Percentiles rank a stretch among this genome's conserved stretches.
These are phyloP conservation scores for Kryptopterus vitreolus DNA, from an alignment of 2,797 vertebrate species.

Conservation along the genomic window DNA sequence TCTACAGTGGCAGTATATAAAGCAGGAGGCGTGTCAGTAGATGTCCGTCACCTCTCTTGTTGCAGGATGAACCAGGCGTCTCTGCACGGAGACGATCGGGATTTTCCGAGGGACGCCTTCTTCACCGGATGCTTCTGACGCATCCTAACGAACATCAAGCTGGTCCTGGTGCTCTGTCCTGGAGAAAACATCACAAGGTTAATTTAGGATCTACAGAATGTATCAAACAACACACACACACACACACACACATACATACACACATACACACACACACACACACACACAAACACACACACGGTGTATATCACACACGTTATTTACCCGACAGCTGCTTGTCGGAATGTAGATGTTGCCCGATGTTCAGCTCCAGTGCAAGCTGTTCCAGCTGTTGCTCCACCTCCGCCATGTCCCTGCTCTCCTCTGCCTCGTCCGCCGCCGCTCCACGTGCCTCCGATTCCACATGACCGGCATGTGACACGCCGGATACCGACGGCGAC, in stretches of 20 bases:
- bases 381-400: slow-evolving; percentile 61
- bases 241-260: background rate
- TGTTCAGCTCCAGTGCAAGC: slow-evolving; percentile 39
- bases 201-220: background rate
- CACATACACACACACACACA: background rate
- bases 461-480: slow-evolving; percentile 41
- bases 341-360: slow-evolving; percentile 34
- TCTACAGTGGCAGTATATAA: no score
- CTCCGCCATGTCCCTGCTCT: slow-evolving; percentile 63
- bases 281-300: background rate
- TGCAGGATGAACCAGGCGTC: slow-evolving; percentile 77
- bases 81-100: slow-evolving; percentile 54
- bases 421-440: slow-evolving; percentile 49
- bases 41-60: slow-evolving; percentile 75
- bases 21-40: no score
- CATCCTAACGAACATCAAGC: slow-evolving; percentile 77
- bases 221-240: background rate
- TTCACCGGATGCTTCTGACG: slow-evolving; percentile 67
- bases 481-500: slow-evolving; percentile 46
- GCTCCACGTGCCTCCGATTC: slow-evolving; percentile 40
- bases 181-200: background rate
- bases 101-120: slow-evolving; percentile 61
- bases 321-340: slow-evolving; percentile 61
- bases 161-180: slow-evolving; percentile 48
- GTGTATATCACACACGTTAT: no score